Conservation (phyloP, 2,888 invertebrate genomes). For the Nymphalis polychloros region DNA sequence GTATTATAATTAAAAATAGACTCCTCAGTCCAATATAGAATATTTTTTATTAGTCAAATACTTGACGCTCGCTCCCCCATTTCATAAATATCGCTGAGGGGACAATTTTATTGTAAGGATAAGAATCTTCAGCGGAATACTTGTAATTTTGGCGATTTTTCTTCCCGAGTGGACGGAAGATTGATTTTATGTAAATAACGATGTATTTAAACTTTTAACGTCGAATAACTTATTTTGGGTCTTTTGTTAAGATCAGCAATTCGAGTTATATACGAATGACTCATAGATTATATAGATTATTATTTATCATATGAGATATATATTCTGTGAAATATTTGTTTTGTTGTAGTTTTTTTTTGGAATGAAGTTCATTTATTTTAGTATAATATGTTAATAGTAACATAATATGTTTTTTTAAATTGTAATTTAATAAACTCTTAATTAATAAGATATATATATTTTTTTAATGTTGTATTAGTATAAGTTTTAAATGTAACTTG, state of each 20-base stretch:
- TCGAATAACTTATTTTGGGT: background rate
- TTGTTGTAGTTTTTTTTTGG: too few species aligned
- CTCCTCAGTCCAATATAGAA: conserved; percentile 22
- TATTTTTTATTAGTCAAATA: conserved; percentile 45
- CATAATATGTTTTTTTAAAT: too few species aligned
- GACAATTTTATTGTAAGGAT: conserved; percentile 65
- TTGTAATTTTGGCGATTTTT: conserved; percentile 67
- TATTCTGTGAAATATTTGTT: too few species aligned
- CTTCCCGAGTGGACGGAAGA: conserved; percentile 44
- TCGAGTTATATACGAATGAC: background rate
- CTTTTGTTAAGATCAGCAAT: background rate
- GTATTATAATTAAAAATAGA: background rate
- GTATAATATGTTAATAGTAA: too few species aligned
- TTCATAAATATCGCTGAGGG: conserved; percentile 62
- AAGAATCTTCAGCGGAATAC: conserved; percentile 66
- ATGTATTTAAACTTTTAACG: background rate
- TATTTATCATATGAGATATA: background rate
- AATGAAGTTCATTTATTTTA: too few species aligned
- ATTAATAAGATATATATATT: too few species aligned
- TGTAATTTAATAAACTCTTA: too few species aligned
- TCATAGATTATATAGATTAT: background rate
- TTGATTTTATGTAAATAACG: conserved; percentile 21
- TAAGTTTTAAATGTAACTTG: too few species aligned
- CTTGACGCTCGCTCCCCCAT: conserved; percentile 46
- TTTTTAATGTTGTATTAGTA: too few species aligned